phyloP scores from a whole-genome alignment of 2,797 vertebrate species.

The Heteromormyrus szaboi region DNA sequence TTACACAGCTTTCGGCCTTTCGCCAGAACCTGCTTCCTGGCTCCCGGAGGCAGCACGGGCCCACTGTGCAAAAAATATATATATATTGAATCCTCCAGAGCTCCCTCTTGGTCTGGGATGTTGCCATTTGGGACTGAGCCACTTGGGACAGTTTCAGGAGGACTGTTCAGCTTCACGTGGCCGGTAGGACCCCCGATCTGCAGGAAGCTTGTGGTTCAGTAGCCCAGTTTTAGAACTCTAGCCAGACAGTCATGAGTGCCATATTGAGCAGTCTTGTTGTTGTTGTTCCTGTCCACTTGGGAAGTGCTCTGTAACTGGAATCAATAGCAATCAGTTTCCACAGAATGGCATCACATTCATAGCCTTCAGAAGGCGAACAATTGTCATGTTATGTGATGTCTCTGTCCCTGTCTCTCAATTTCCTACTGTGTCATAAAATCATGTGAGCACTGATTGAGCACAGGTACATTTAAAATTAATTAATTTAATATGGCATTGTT shows the following conservation, averaged over 20 bases:
- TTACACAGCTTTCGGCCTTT: neutral
- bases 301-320: neutral
- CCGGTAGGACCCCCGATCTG: neutral
- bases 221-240: neutral
- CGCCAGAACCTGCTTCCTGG: neutral
- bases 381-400: neutral
- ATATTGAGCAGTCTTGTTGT: neutral
- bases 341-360: neutral
- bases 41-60: neutral
- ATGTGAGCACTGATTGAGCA: neutral
- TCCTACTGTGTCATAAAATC: neutral
- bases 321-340: neutral
- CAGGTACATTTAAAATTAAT: neutral
- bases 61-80: neutral
- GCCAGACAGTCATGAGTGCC: neutral
- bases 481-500: neutral
- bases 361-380: neutral
- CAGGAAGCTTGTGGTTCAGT: conserved; percentile 4
- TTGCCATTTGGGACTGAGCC: conserved; percentile 4
- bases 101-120: neutral
- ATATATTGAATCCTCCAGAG: neutral
- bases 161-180: neutral
- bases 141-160: neutral
- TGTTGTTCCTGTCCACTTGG: neutral
- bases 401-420: neutral